Evolutionary conservation across 1,140 invertebrate species (phyloP).

Genomic region (Lethrus apterus): DNA sequence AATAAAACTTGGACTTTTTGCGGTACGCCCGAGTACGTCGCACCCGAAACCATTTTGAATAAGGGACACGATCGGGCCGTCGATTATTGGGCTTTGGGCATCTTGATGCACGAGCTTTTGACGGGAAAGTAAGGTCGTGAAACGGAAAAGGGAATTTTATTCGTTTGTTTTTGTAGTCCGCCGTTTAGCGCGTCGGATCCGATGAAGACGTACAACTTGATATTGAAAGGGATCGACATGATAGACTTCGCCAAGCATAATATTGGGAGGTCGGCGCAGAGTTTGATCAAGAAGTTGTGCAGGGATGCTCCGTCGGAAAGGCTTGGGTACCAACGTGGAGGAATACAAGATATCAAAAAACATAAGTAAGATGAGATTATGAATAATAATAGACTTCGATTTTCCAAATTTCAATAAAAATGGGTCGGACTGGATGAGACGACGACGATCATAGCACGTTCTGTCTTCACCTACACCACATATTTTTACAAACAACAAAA

Average conservation of each 20-base stretch:
- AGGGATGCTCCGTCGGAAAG: slow-evolving; percentile 86
- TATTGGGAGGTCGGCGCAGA: slow-evolving; percentile 72
- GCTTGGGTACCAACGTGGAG: slow-evolving; percentile 86
- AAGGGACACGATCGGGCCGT: slow-evolving; percentile 67
- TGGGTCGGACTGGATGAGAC: too few relatives aligned
- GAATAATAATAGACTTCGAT: too few relatives aligned
- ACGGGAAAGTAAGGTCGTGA: slow-evolving; percentile 50
- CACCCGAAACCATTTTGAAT: slow-evolving; percentile 68
- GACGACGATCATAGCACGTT: too few relatives aligned
- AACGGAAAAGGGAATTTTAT: not conserved
- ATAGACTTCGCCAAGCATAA: slow-evolving; percentile 57
- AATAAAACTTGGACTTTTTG: slow-evolving; percentile 84
- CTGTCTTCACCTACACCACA: too few relatives aligned
- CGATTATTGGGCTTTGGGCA: slow-evolving; percentile 77
- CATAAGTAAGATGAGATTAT: slow-evolving; percentile 69
- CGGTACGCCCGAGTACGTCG: slow-evolving; percentile 70
- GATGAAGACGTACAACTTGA: slow-evolving; percentile 81
- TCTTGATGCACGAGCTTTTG: slow-evolving; percentile 72
- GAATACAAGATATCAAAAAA: slow-evolving; percentile 89
- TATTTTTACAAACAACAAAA: too few relatives aligned
- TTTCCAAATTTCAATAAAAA: too few relatives aligned
- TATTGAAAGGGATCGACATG: slow-evolving; percentile 71
- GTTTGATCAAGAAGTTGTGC: slow-evolving; percentile 84
- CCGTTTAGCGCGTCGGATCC: slow-evolving; percentile 75
- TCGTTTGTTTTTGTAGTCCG: slow-evolving; percentile 47